Conservation (phyloP, 2,797 vertebrate genomes). For the Tiaroga cobitis region DNA sequence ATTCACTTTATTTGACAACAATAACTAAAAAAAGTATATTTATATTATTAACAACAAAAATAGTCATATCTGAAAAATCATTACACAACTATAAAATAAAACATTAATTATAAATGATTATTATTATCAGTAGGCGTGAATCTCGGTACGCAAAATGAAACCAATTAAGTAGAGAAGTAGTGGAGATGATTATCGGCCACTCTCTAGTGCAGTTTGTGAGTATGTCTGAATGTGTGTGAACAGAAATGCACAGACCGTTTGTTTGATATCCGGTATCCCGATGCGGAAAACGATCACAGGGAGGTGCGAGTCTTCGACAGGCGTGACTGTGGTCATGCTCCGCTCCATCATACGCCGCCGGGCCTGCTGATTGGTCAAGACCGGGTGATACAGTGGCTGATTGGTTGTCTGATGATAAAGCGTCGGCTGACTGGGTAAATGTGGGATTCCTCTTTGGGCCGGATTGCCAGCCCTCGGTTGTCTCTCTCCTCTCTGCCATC, state of each 20-base stretch:
- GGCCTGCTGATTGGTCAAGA: constrained; percentile 66
- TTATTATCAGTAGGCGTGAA: not conserved
- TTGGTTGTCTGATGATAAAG: constrained; percentile 69
- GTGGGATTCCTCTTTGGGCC: constrained; percentile 65
- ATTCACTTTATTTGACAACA: not conserved
- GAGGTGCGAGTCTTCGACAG: constrained; percentile 84
- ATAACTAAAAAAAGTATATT: not conserved
- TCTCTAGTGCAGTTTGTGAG: not conserved
- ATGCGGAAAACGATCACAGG: constrained; percentile 93
- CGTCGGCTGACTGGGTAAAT: constrained; percentile 70
- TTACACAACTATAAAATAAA: not conserved
- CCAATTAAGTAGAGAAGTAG: not conserved
- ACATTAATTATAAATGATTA: not conserved
- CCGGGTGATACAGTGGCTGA: constrained; percentile 60
- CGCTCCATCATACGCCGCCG: constrained; percentile 83
- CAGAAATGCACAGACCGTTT: constrained; percentile 79
- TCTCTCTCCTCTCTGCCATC: constrained; percentile 77
- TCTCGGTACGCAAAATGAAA: not conserved
- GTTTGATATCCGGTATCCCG: constrained; percentile 93
- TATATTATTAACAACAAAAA: not conserved
- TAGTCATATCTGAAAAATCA: not conserved
- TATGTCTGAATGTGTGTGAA: constrained; percentile 33
- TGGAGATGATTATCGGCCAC: not conserved
- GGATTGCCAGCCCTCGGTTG: constrained; percentile 72
- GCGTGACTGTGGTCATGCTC: constrained; percentile 85